Conservation (phyloP, 2,113 vertebrate species). For the Poeciliopsis retropinna region DNA sequence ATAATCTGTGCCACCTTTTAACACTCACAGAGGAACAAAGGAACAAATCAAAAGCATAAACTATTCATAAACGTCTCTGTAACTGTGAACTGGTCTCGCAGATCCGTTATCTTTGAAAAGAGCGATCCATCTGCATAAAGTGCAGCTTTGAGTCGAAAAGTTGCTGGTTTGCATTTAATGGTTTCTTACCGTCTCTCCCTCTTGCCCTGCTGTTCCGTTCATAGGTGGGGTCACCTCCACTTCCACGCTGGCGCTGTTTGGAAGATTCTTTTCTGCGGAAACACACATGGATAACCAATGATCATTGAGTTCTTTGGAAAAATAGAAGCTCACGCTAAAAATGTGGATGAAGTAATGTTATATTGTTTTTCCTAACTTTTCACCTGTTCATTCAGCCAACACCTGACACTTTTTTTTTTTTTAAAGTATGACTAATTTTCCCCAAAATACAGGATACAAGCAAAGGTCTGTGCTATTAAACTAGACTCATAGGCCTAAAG, state of each 20-base stretch:
- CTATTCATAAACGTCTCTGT: slow-evolving; percentile 46
- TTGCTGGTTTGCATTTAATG: slow-evolving; percentile 42
- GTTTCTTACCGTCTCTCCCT: slow-evolving; percentile 86
- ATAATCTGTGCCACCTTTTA: slow-evolving; percentile 54
- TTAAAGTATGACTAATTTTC: too few relatives aligned
- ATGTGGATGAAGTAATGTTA: too few relatives aligned
- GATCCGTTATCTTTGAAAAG: not conserved
- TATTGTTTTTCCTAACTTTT: too few relatives aligned
- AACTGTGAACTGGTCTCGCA: slow-evolving; percentile 27
- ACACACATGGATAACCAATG: slow-evolving; percentile 9
- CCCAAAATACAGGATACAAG: too few relatives aligned
- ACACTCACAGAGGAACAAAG: slow-evolving; percentile 53
- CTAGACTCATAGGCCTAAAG: too few relatives aligned
- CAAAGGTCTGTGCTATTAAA: too few relatives aligned
- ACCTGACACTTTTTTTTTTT: too few relatives aligned
- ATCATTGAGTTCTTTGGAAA: not conserved
- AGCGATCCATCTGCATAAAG: not conserved
- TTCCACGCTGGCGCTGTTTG: slow-evolving; percentile 91
- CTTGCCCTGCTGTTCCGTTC: slow-evolving; percentile 89
- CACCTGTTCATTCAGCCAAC: too few relatives aligned
- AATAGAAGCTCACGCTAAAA: not conserved
- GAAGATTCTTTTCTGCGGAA: slow-evolving; percentile 88
- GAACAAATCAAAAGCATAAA: slow-evolving; percentile 36
- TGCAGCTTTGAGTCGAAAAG: not conserved
- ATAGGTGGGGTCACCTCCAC: slow-evolving; percentile 93